Conservation (phyloP, 2,888 invertebrate species). For the Micoletzkya japonica region DNA sequence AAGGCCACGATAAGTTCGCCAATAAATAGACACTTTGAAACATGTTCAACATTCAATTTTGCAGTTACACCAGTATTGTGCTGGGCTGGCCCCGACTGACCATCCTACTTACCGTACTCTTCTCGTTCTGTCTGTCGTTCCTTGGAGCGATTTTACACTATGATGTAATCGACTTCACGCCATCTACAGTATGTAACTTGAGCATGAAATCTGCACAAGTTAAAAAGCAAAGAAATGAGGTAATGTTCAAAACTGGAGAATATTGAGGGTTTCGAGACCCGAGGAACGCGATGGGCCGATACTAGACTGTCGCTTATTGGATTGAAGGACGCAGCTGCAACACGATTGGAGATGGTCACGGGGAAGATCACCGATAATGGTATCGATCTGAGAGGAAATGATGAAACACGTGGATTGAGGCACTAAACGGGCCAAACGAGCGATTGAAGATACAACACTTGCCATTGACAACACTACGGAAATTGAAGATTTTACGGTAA, state of each 20-base stretch:
- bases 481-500: slow-evolving; percentile 12
- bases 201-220: background rate
- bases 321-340: slow-evolving; percentile 31
- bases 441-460: too few species aligned
- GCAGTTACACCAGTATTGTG: slow-evolving; percentile 1
- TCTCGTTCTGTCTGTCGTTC: slow-evolving; percentile 33
- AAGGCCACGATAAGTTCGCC: too few species aligned
- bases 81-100: slow-evolving; percentile 9
- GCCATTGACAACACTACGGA: too few species aligned
- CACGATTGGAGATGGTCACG: slow-evolving; percentile 13
- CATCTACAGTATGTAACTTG: slow-evolving; percentile 31
- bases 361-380: too few species aligned
- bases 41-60: too few species aligned
- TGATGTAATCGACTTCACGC: slow-evolving; percentile 39
- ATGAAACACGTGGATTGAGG: too few species aligned
- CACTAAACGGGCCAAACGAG: too few species aligned
- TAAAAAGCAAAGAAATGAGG: background rate
- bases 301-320: slow-evolving; percentile 36
- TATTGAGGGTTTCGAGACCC: slow-evolving; percentile 44
- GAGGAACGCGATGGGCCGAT: slow-evolving; percentile 38
- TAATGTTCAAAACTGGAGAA: background rate
- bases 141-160: slow-evolving; percentile 33
- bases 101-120: slow-evolving; percentile 32
- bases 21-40: too few species aligned
- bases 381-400: too few species aligned